Base-by-base conservation (phyloP, 2,888 invertebrate genomes). In the Heteromyza rotundicornis region DNA sequence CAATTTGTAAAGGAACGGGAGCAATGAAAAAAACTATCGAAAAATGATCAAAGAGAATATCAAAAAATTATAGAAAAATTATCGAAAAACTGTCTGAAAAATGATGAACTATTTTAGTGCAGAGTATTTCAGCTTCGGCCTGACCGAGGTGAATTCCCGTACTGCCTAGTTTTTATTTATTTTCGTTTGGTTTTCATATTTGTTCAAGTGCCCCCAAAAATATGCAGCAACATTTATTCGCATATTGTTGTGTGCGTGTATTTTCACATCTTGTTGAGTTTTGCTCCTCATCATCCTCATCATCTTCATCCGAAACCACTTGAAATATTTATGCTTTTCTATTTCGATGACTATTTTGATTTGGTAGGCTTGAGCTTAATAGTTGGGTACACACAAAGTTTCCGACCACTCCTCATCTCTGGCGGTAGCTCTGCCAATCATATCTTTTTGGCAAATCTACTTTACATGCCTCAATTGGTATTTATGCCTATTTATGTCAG, bases 401-500 rank as follows among this genome's bases (percentile, higher is more conserved):
- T 32, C 32, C 2, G 2, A 14, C 3, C 23, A 22, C 14, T 22
- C 53, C 53, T 14, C 53, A 53, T 16, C 22, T 53, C 17, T 14
- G n/a, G n/a, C 24, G n/a, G 2, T 53, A 17, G 17, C 23, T 8
- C 27, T 20, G 12, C n/a, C n/a, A n/a, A 14, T n/a, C 35, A 19
- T 54, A 57, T 53, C 59, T 47, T 53, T 51, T 27, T 19, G 27
- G 47, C 53, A 59, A 44, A 59, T 59, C 67, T 67, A 67, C 68
- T 70, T 68, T 69, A 66, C 66, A 72, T 71, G 70, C 64, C 62
- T 63, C 61, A 63, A 68, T 67, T 67, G 64, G 62, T 61, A 61
- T 57, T 65, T 54, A 54, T 35, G 20, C n/a, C 40, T 54, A 36
- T 36, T 36, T 47, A 52, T 23, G 54, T 60, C 47, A 62, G 57